These are phyloP conservation scores for Paramormyrops kingsleyae DNA, from an alignment of 2,113 vertebrate genomes.

Conservation along the genomic window DNA sequence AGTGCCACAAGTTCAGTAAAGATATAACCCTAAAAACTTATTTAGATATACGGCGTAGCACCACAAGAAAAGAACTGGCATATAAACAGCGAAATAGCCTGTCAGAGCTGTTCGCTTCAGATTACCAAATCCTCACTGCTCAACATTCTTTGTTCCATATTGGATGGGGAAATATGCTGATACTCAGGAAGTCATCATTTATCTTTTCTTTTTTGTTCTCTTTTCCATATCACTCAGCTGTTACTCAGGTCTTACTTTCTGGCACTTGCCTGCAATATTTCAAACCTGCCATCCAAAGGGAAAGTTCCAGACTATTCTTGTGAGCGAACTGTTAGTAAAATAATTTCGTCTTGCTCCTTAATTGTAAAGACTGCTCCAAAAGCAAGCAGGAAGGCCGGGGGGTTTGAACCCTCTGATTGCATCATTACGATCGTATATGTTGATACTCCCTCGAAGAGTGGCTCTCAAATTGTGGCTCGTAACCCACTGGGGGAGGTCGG, in stretches of 20 bases:
- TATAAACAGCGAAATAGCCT: not conserved
- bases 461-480: not conserved
- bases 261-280: not conserved
- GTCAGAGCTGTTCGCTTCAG: not conserved
- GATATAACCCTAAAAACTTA: not conserved
- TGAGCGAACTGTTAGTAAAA: not conserved
- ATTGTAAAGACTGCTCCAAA: not conserved
- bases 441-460: not conserved
- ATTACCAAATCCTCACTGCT: not conserved
- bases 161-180: not conserved
- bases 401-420: not conserved
- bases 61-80: not conserved
- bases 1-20: not conserved
- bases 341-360: not conserved
- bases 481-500: not conserved
- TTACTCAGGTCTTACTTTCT: not conserved
- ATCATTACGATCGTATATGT: not conserved
- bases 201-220: not conserved
- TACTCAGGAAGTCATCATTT: not conserved
- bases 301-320: not conserved
- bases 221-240: not conserved
- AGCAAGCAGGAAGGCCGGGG: not conserved
- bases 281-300: not conserved
- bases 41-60: not conserved
- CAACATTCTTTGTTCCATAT: not conserved